Evolutionary conservation across 2,113 vertebrate genomes (phyloP).

Genomic region (Crotalus horridus): DNA sequence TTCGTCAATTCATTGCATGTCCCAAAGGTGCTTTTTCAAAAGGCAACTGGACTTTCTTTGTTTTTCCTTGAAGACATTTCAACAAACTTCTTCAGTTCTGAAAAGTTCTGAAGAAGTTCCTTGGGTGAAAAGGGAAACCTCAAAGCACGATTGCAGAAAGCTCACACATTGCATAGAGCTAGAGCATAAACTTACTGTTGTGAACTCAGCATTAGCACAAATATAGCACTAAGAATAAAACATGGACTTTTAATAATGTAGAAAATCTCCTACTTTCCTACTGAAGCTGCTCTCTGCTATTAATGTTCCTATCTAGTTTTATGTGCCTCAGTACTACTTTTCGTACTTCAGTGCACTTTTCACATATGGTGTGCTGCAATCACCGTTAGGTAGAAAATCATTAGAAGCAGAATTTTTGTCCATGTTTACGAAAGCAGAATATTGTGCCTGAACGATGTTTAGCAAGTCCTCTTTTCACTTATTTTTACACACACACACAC

Average conservation of each 20-base stretch:
- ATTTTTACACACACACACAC: background rate
- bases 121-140: background rate
- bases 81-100: background rate
- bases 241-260: background rate
- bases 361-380: background rate
- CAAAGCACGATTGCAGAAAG: background rate
- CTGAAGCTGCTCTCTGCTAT: background rate
- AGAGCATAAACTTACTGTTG: background rate
- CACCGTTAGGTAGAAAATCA: background rate
- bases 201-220: background rate
- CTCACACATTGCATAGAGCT: background rate
- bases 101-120: background rate
- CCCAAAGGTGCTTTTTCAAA: background rate
- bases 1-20: background rate
- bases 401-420: background rate
- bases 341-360: background rate
- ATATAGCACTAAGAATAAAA: background rate
- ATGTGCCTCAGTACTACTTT: background rate
- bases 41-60: background rate
- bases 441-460: background rate
- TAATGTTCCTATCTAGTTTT: background rate
- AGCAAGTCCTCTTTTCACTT: background rate
- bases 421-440: background rate
- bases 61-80: background rate
- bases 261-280: background rate